phyloP scores from a whole-genome alignment of 2,113 vertebrate genomes.

The Solea senegalensis region DNA sequence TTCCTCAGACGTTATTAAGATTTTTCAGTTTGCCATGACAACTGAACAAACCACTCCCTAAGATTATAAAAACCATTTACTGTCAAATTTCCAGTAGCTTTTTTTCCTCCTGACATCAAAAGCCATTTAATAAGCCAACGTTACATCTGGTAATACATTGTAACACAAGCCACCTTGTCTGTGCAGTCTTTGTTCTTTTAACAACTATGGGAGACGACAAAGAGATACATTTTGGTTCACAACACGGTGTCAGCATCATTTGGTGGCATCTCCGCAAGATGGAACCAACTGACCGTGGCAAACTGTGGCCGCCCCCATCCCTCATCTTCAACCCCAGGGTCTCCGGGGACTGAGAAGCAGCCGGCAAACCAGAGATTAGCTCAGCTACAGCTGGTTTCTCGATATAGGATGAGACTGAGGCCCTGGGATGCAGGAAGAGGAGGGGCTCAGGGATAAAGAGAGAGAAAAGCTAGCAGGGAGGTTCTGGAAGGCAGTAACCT shows the following conservation, averaged over 20 bases:
- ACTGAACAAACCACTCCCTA: no score
- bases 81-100: background rate
- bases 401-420: constrained; percentile 29
- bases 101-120: background rate
- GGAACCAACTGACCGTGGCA: constrained; percentile 83
- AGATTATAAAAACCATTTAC: no score
- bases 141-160: no score
- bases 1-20: no score
- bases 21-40: no score
- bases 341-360: constrained; percentile 72
- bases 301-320: constrained; percentile 86
- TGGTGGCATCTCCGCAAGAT: constrained; percentile 51
- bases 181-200: constrained; percentile 61
- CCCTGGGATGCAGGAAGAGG: background rate
- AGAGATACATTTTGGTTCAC: constrained; percentile 28
- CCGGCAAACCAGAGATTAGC: constrained; percentile 53
- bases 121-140: background rate
- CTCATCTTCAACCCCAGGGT: constrained; percentile 79
- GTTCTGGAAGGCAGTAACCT: constrained; percentile 90
- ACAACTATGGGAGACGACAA: constrained; percentile 7
- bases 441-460: constrained; percentile 29
- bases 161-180: no score
- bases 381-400: constrained; percentile 73
- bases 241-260: constrained; percentile 2
- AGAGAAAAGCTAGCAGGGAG: constrained; percentile 73